Conservation (phyloP, 2,113 vertebrate species). For the Solea solea region DNA sequence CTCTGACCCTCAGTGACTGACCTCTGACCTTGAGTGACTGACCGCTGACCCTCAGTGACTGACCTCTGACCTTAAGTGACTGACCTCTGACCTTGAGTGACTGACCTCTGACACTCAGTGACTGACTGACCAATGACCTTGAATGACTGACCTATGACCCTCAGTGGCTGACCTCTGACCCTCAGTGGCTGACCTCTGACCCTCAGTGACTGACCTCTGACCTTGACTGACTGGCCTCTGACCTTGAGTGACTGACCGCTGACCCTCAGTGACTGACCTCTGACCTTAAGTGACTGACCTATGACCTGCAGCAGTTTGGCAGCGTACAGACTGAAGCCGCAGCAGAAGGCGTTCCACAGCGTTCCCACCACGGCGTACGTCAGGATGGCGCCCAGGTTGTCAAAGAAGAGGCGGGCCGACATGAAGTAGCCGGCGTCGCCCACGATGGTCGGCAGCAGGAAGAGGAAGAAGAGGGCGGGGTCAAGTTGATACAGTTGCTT, state of each 20-base stretch:
- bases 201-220: neutral
- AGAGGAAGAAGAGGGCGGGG: constrained; percentile 96
- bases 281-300: constrained; percentile 57
- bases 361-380: constrained; percentile 94
- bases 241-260: neutral
- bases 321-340: constrained; percentile 90
- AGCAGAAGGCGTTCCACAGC: constrained; percentile 95
- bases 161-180: neutral
- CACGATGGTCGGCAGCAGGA: constrained; percentile 95
- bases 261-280: constrained; percentile 46
- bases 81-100: too few relatives aligned
- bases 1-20: too few relatives aligned
- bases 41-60: too few relatives aligned
- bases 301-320: constrained; percentile 71
- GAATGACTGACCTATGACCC: neutral
- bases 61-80: too few relatives aligned
- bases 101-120: too few relatives aligned
- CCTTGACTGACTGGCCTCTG: neutral
- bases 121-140: too few relatives aligned
- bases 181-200: neutral
- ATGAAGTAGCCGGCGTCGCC: constrained; percentile 97
- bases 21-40: too few relatives aligned
- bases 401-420: constrained; percentile 94
- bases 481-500: constrained; percentile 95
- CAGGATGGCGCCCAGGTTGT: constrained; percentile 96